Percentiles rank a stretch among this genome's conserved stretches.
Conservation (phyloP, 2,888 invertebrate genomes). For the Imbricaverruca yamaguchii region DNA sequence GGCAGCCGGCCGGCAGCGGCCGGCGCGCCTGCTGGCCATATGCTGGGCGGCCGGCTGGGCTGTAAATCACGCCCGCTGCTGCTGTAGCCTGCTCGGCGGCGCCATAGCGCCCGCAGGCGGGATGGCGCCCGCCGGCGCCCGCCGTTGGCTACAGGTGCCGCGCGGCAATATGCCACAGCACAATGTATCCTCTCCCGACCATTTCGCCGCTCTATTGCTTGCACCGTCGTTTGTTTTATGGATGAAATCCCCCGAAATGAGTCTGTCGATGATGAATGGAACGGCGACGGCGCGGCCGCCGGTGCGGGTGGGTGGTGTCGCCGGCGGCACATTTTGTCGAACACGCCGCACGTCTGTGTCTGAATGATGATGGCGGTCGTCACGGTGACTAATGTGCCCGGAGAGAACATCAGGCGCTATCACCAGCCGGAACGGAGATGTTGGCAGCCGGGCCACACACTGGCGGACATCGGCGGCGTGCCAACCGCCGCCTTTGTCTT, state of each 20-base stretch:
- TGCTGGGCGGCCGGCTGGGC: no score
- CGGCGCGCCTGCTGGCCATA: no score
- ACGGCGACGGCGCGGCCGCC: neutral
- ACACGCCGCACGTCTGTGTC: neutral
- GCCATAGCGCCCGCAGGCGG: no score
- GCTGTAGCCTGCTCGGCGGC: no score
- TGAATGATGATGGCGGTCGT: neutral
- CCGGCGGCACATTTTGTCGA: neutral
- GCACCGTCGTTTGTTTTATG: constrained; percentile 10
- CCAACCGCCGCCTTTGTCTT: neutral
- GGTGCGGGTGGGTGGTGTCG: neutral
- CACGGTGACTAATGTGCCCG: neutral
- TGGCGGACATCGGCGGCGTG: neutral
- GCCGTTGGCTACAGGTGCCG: neutral
- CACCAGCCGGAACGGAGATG: neutral
- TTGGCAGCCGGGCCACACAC: neutral
- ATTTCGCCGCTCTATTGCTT: constrained; percentile 14
- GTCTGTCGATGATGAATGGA: constrained; percentile 5
- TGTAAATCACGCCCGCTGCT: no score
- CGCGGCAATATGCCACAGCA: constrained; percentile 3
- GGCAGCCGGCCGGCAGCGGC: no score
- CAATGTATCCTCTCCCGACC: neutral
- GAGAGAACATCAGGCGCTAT: neutral
- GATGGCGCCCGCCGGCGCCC: no score
- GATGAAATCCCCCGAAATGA: constrained; percentile 13